These are phyloP conservation scores for Alligator mississippiensis DNA, from an alignment of 2,113 vertebrate genomes.

Conservation along the genomic window DNA sequence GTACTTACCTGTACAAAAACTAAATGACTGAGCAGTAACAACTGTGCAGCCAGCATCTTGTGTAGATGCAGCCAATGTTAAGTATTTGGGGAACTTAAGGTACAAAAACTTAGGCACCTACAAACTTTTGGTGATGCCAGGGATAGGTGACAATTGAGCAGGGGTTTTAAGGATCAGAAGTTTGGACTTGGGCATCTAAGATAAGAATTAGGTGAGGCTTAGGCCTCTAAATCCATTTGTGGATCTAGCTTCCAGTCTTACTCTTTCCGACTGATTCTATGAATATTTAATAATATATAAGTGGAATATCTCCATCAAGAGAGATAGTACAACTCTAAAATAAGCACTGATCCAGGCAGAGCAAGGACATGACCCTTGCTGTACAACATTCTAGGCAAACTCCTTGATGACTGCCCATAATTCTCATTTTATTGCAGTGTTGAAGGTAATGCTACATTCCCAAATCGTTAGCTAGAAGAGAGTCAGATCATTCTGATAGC, in stretches of 20 bases:
- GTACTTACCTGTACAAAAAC: no score
- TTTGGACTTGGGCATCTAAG: background rate
- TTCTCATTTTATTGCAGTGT: background rate
- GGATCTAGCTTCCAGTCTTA: background rate
- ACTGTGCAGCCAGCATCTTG: no score
- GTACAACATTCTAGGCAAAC: background rate
- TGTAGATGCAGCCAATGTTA: no score
- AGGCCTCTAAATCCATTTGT: background rate
- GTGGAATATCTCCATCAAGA: background rate
- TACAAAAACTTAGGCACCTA: background rate
- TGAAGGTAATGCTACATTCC: constrained; percentile 5
- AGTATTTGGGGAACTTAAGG: background rate
- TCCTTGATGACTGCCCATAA: background rate
- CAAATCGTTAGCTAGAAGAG: background rate
- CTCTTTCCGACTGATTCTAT: background rate
- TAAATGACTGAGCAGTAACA: no score
- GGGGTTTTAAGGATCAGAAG: background rate
- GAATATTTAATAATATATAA: background rate
- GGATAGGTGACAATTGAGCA: background rate
- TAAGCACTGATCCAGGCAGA: background rate
- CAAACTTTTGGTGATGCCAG: background rate
- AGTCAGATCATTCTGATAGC: background rate
- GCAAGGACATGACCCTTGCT: background rate
- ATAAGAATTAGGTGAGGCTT: background rate
- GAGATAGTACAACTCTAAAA: background rate